Evolutionary conservation across 2,113 vertebrate species (phyloP), one percentile per base, ranked within the genome.

Genomic region (Crotalus helleri): DNA sequence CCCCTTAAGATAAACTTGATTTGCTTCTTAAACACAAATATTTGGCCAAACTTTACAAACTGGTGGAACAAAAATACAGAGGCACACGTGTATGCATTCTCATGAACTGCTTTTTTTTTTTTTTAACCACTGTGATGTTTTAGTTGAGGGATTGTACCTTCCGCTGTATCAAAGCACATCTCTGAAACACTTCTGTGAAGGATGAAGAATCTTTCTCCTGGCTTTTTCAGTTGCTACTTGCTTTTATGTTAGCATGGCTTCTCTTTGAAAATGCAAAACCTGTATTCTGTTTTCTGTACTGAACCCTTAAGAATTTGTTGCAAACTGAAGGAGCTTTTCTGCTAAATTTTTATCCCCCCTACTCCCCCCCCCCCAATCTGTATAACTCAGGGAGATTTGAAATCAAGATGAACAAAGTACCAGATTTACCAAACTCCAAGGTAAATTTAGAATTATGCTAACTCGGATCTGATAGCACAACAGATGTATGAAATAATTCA

Each of bases 171-270:
- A 1, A 87, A 91, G 64, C 10, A 1, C 39, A 86, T 8, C 7
- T 0, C 1, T 8, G 2, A 55, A 1, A 6, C 46, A 33, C 69
- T 58, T 89, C 89, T 0, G 21, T 1, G 0, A 49, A 69, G 61
- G 12, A 15, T 53, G 29, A 53, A 49, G 44, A 49, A 33, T 49
- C 26, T 1, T 91, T 88, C 29, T 58, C 53, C 4, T 1, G 44
- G 57, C 46, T 69, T 53, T 54, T 94, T 93, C 93, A 94, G 95
- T 13, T 93, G 46, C 94, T 95, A 85, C 7, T 59, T 4, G n/a
- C 89, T 92, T 88, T 55, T 59, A 44, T 23, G 5, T 81, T 17
- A 85, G 58, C 92, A n/a, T 0, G n/a, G 44, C 1, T 4, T 0
- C 51, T 69, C 61, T 85, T 19, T 51, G 3, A 33, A 46, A 4